phyloP scores from a whole-genome alignment of 2,113 vertebrate species.

The Oncorhynchus tshawytscha region DNA sequence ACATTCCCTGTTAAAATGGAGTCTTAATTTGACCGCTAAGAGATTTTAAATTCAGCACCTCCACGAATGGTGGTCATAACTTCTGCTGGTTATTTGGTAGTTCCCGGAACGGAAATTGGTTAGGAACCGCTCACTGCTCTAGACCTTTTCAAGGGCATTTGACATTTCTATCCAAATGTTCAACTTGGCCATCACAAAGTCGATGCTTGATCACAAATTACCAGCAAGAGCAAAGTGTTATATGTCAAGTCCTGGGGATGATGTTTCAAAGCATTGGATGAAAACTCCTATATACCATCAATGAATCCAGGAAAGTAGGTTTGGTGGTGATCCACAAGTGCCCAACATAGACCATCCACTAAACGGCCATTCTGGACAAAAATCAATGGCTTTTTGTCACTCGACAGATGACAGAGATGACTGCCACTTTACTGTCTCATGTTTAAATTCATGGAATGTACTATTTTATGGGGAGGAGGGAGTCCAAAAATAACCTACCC shows the following conservation, averaged over 20 bases:
- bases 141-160: no score
- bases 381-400: constrained; percentile 15
- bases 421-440: constrained; percentile 24
- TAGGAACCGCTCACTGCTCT: no score
- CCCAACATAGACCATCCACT: not conserved
- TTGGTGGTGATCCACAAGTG: not conserved
- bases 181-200: no score
- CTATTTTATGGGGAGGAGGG: constrained; percentile 28
- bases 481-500: constrained; percentile 42
- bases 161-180: no score
- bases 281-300: not conserved
- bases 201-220: no score
- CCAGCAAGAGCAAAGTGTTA: no score
- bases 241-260: not conserved
- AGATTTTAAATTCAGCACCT: no score
- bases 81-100: no score
- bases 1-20: no score
- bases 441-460: constrained; percentile 37
- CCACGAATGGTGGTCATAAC: no score
- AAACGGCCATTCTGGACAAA: not conserved
- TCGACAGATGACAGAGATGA: constrained; percentile 8
- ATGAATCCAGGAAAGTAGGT: not conserved
- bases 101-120: no score
- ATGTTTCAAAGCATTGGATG: not conserved
- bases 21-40: no score